Conservation (phyloP, 2,113 vertebrate species). For the Paedocypris sp. region DNA sequence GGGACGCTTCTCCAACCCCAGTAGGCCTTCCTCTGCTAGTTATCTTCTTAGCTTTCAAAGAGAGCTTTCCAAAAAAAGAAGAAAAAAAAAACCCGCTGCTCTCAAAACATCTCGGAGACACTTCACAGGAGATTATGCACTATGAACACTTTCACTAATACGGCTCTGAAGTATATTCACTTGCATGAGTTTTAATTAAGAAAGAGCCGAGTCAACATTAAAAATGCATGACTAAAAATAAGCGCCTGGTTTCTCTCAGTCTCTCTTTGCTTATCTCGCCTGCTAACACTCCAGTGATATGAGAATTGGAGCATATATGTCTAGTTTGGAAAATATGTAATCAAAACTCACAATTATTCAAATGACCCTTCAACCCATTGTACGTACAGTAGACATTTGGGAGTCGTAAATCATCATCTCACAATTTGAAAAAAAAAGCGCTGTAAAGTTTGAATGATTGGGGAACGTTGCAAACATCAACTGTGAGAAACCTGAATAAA, state of each 20-base stretch:
- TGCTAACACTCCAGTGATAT: too few species aligned
- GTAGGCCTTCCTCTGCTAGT: conserved; percentile 27
- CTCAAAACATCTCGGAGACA: conserved; percentile 28
- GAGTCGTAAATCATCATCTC: too few species aligned
- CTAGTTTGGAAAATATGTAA: too few species aligned
- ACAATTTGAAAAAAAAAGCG: too few species aligned
- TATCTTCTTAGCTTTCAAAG: conserved; percentile 32
- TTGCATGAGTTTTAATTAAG: conserved; percentile 79
- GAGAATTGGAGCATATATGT: too few species aligned
- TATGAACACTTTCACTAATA: conserved; percentile 37
- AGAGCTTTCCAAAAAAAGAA: conserved; percentile 16
- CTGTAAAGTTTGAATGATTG: too few species aligned
- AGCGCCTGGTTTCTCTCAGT: conserved; percentile 46
- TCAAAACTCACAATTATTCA: too few species aligned
- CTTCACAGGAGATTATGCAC: conserved; percentile 47
- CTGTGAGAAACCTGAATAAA: too few species aligned
- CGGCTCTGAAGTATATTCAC: conserved; percentile 49
- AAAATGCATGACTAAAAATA: conserved; percentile 71
- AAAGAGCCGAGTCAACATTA: conserved; percentile 66
- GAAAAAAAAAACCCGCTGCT: conserved; percentile 20
- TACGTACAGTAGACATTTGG: too few species aligned
- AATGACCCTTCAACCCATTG: too few species aligned
- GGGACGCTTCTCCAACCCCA: conserved; percentile 29
- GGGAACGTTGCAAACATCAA: too few species aligned
- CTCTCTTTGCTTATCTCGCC: conserved; percentile 6